A percentile compares a stretch with the other conserved stretches of the same genome.
These are phyloP conservation scores for Cromileptes altivelis DNA, from an alignment of 2,113 vertebrate species.

Conservation along the genomic window DNA sequence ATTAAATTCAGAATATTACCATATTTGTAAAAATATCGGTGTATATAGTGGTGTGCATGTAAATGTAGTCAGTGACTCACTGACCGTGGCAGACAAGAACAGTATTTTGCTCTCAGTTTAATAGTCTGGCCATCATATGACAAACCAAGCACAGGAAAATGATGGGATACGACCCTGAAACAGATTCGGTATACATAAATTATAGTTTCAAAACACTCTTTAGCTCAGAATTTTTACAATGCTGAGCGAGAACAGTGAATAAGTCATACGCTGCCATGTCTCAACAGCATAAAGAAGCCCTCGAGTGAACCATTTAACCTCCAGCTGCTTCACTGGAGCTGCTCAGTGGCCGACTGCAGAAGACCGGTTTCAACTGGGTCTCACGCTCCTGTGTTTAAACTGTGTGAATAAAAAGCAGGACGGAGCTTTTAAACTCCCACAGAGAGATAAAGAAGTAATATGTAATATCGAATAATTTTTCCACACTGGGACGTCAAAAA, in stretches of 20 bases:
- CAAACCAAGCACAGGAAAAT: not conserved
- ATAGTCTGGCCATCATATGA: not conserved
- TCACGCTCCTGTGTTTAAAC: conserved; percentile 16
- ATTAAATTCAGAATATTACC: no score
- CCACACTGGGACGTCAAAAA: not conserved
- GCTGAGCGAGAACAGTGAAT: conserved; percentile 12
- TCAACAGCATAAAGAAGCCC: conserved; percentile 10
- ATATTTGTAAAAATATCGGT: no score
- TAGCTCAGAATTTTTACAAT: not conserved
- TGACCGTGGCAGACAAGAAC: not conserved
- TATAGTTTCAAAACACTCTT: not conserved
- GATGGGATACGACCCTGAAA: not conserved
- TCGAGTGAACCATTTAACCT: conserved; percentile 48
- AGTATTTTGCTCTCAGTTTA: not conserved
- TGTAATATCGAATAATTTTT: conserved; percentile 22
- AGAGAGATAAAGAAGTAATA: conserved; percentile 10
- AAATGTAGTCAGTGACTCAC: not conserved
- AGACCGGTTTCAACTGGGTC: conserved; percentile 12
- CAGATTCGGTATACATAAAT: not conserved
- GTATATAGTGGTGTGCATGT: no score
- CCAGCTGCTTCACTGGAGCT: conserved; percentile 29
- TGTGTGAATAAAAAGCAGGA: conserved; percentile 31
- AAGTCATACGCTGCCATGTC: not conserved
- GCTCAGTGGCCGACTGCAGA: conserved; percentile 12
- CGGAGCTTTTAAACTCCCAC: conserved; percentile 5